Evolutionary conservation across 2,797 vertebrate genomes (phyloP).

Genomic region (Anniella stebbinsi): DNA sequence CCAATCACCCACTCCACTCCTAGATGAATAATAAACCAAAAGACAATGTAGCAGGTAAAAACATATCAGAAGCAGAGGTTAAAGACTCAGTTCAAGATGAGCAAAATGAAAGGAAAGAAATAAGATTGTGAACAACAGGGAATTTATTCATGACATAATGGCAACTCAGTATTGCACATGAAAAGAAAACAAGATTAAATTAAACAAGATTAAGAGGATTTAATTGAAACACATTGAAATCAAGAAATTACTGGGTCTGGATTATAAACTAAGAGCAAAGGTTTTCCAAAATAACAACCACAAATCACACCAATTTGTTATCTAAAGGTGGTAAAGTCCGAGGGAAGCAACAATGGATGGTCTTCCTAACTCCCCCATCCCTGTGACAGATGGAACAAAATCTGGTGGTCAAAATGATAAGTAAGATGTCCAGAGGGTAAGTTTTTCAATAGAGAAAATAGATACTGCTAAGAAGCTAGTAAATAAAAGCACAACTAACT

Average conservation of each 20-base stretch:
- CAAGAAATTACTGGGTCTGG: not conserved
- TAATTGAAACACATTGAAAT: not conserved
- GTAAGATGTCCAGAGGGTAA: not conserved
- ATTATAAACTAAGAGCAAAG: not conserved
- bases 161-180: not conserved
- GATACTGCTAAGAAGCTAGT: not conserved
- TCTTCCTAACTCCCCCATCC: not conserved
- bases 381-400: not conserved
- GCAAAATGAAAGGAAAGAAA: not conserved
- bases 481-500: not conserved
- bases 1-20: not conserved
- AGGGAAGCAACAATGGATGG: not conserved
- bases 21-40: not conserved
- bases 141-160: not conserved
- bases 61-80: not conserved
- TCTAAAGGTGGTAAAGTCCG: not conserved
- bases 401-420: not conserved
- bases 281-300: too few species aligned
- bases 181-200: not conserved
- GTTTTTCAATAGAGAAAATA: not conserved
- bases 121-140: not conserved
- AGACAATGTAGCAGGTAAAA: not conserved
- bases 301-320: not conserved
- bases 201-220: not conserved
- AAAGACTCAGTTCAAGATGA: not conserved